Conservation (phyloP, 1,140 invertebrate species). For the Kradibia gibbosae region DNA sequence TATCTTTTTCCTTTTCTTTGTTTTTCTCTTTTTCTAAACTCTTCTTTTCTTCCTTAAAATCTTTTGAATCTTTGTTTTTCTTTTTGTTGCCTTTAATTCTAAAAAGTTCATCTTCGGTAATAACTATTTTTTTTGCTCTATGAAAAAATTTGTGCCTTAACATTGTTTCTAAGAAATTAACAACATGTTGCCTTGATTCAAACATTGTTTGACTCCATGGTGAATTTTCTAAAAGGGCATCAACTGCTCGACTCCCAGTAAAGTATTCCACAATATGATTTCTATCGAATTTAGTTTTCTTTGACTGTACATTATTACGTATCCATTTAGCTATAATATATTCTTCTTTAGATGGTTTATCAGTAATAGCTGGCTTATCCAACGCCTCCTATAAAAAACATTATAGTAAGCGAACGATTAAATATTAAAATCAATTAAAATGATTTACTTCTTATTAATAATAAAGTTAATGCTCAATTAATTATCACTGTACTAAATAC, state of each 20-base stretch:
- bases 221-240: constrained; percentile 88
- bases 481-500: background rate
- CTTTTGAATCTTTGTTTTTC: constrained; percentile 79
- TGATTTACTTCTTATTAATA: constrained; percentile 46
- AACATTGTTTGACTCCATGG: constrained; percentile 92
- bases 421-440: constrained; percentile 1
- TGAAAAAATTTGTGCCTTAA: constrained; percentile 95
- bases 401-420: background rate
- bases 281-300: constrained; percentile 92
- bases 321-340: constrained; percentile 95
- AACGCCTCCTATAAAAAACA: constrained; percentile 74
- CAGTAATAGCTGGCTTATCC: constrained; percentile 73
- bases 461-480: constrained; percentile 52
- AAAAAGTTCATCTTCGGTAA: constrained; percentile 67
- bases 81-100: constrained; percentile 78
- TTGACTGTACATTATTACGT: constrained; percentile 91
- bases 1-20: constrained; percentile 76
- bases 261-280: constrained; percentile 98
- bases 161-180: constrained; percentile 88
- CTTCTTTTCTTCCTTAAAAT: constrained; percentile 72
- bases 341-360: constrained; percentile 91
- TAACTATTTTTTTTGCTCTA: constrained; percentile 86
- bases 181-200: constrained; percentile 83
- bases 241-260: constrained; percentile 93
- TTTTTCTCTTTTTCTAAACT: constrained; percentile 65